These are phyloP conservation scores for Xestia rhomboidea DNA, from an alignment of 2,888 invertebrate genomes.

Conservation along the genomic window DNA sequence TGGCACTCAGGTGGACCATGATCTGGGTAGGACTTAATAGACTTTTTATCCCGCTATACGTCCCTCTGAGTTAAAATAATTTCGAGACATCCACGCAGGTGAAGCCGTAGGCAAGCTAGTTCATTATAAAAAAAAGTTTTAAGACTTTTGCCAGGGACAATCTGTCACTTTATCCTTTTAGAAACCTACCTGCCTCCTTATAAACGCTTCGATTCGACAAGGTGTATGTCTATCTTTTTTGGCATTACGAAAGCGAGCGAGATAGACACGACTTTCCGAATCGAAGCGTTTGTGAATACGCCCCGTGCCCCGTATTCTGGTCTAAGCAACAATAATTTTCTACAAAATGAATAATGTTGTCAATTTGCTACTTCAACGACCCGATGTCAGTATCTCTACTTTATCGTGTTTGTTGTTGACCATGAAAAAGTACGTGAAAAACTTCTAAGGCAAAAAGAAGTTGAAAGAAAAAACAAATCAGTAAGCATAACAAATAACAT, in stretches of 20 bases:
- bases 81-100: neutral
- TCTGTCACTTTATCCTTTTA: neutral
- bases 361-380: neutral
- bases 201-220: neutral
- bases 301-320: neutral
- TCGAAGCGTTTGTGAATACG: neutral
- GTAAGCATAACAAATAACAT: conserved; percentile 18
- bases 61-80: neutral
- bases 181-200: neutral
- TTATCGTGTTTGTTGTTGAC: neutral
- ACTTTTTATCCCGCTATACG: too few species aligned
- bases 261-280: too few species aligned
- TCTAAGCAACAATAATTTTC: neutral
- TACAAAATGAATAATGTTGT: neutral
- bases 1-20: too few species aligned
- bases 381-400: neutral
- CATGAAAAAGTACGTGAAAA: neutral
- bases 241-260: neutral
- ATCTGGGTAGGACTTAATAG: too few species aligned
- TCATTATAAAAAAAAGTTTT: too few species aligned
- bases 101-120: neutral
- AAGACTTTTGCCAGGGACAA: neutral
- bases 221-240: neutral
- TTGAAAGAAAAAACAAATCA: conserved; percentile 4
- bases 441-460: neutral